phyloP scores from a whole-genome alignment of 2,888 invertebrate genomes.

The Biston betularia region DNA sequence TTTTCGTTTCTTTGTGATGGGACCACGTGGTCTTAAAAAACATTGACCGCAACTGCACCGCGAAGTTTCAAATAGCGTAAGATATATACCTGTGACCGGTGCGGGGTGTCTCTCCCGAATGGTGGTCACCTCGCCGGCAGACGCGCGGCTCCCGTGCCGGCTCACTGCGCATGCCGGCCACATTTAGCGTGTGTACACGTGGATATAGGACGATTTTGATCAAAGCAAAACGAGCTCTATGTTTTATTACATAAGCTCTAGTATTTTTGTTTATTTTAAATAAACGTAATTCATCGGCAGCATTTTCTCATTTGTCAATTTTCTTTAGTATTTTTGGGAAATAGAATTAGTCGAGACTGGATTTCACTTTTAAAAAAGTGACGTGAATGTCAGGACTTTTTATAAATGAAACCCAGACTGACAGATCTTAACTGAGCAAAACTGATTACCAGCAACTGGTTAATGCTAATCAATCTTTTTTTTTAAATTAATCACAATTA shows the following conservation, averaged over 20 bases:
- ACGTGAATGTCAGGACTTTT: too few species aligned
- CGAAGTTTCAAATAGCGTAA: conserved; percentile 20
- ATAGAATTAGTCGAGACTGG: too few species aligned
- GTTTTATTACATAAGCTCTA: not conserved
- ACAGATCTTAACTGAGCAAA: too few species aligned
- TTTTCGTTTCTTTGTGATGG: too few species aligned
- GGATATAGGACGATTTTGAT: conserved; percentile 32
- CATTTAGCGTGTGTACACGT: conserved; percentile 41
- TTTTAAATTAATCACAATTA: not conserved
- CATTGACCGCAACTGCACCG: conserved; percentile 31
- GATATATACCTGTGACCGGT: conserved; percentile 60
- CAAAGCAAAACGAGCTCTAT: not conserved
- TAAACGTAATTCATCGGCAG: not conserved
- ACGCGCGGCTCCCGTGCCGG: conserved; percentile 78
- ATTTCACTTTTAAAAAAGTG: too few species aligned
- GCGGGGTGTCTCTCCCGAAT: conserved; percentile 66
- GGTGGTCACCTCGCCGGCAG: conserved; percentile 69
- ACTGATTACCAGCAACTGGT: too few species aligned
- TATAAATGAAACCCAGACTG: too few species aligned
- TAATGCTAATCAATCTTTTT: not conserved
- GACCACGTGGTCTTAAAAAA: not conserved
- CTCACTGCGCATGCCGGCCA: conserved; percentile 78
- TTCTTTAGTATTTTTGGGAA: too few species aligned
- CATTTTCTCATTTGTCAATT: not conserved
- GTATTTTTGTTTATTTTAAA: not conserved